Conservation (phyloP, 2,888 invertebrate genomes). For the Brenthis daphne region DNA sequence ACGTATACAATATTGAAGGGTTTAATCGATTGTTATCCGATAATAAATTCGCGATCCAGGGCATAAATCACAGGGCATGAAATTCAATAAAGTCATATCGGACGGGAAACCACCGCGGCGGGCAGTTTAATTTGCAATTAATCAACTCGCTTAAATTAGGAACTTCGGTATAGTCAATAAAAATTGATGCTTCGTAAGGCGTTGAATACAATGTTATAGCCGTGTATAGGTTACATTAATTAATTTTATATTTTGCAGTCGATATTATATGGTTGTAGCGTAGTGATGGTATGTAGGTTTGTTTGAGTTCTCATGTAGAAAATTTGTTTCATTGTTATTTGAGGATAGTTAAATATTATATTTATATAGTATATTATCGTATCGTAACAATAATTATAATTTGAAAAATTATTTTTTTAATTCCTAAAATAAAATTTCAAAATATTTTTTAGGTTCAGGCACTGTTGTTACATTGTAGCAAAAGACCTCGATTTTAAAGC, state of each 20-base stretch:
- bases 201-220: slow-evolving; percentile 36
- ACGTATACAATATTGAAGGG: slow-evolving; percentile 7
- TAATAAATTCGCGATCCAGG: slow-evolving; percentile 71
- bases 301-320: no score
- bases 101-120: slow-evolving; percentile 67
- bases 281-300: not conserved
- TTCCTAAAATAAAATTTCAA: no score
- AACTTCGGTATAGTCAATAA: slow-evolving; percentile 64
- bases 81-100: slow-evolving; percentile 81
- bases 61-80: slow-evolving; percentile 75
- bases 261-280: slow-evolving; percentile 11
- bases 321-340: no score
- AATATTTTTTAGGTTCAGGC: no score
- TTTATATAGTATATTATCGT: no score
- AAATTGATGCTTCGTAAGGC: slow-evolving; percentile 55
- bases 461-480: no score
- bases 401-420: no score
- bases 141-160: slow-evolving; percentile 76
- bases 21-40: slow-evolving; percentile 42
- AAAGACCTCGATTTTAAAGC: no score
- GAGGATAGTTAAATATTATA: no score
- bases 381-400: no score
- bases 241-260: slow-evolving; percentile 19
- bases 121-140: slow-evolving; percentile 80
- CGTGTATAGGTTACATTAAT: slow-evolving; percentile 12